These are phyloP conservation scores for Myxocyprinus asiaticus DNA, from an alignment of 2,113 vertebrate genomes.

Conservation along the genomic window DNA sequence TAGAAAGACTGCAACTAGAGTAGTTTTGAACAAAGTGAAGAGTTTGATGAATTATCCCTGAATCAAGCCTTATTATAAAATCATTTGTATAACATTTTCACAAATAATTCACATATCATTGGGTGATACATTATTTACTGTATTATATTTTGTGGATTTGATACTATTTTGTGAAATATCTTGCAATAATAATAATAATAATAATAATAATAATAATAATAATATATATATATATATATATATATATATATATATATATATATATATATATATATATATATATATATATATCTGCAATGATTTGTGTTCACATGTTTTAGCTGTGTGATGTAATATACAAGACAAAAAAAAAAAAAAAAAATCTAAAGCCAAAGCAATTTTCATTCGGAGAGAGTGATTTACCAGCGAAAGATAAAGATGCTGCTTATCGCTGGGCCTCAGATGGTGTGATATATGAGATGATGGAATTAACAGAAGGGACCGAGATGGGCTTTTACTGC, in stretches of 20 bases:
- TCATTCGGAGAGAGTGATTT: neutral
- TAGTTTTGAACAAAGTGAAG: too few species aligned
- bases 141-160: neutral
- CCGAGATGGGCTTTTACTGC: slow-evolving; percentile 34
- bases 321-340: too few species aligned
- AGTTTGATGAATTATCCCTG: too few species aligned
- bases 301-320: neutral
- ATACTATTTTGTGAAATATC: neutral
- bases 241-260: neutral
- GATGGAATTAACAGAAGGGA: neutral
- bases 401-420: neutral
- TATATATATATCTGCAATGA: neutral
- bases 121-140: neutral
- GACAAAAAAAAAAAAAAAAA: neutral
- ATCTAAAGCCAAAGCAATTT: neutral
- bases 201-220: too few species aligned
- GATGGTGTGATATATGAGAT: slow-evolving; percentile 21
- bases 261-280: neutral
- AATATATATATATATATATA: neutral
- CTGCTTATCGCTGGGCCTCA: slow-evolving; percentile 5
- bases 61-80: too few species aligned
- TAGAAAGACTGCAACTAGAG: too few species aligned
- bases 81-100: too few species aligned
- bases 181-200: too few species aligned
- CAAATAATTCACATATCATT: neutral